phyloP scores from a whole-genome alignment of 1,140 invertebrate species.

The Melitaea cinxia region DNA sequence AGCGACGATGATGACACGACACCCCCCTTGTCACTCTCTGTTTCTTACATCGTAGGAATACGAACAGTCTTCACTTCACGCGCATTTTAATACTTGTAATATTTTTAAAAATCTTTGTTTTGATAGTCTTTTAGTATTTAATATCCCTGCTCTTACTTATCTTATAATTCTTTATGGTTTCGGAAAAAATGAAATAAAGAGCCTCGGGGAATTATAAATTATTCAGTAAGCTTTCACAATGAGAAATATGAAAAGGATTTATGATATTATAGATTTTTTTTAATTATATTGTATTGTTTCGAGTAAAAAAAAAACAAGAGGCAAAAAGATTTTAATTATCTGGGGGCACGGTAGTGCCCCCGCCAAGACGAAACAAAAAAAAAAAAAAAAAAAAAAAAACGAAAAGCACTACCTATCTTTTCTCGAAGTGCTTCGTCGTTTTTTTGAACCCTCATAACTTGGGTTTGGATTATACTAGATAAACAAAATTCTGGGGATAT shows the following conservation, averaged over 20 bases:
- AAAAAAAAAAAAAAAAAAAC: no score
- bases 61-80: slow-evolving; percentile 51
- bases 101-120: slow-evolving; percentile 67
- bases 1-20: slow-evolving; percentile 56
- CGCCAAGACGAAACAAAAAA: no score
- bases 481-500: no score
- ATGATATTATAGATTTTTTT: neutral
- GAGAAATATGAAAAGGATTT: slow-evolving; percentile 13
- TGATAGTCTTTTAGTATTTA: slow-evolving; percentile 78
- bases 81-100: slow-evolving; percentile 67
- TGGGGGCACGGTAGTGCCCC: no score
- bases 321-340: no score
- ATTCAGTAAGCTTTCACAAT: slow-evolving; percentile 31
- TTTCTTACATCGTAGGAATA: slow-evolving; percentile 40
- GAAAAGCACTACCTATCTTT: no score
- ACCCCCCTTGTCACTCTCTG: slow-evolving; percentile 32
- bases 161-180: slow-evolving; percentile 29
- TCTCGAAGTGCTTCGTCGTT: no score
- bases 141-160: slow-evolving; percentile 60
- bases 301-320: no score
- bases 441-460: no score
- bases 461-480: no score
- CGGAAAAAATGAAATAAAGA: slow-evolving; percentile 40
- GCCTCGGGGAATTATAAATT: slow-evolving; percentile 31
- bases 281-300: no score